These are phyloP conservation scores for Periparus ater DNA, from an alignment of 2,797 vertebrate species.

Conservation along the genomic window DNA sequence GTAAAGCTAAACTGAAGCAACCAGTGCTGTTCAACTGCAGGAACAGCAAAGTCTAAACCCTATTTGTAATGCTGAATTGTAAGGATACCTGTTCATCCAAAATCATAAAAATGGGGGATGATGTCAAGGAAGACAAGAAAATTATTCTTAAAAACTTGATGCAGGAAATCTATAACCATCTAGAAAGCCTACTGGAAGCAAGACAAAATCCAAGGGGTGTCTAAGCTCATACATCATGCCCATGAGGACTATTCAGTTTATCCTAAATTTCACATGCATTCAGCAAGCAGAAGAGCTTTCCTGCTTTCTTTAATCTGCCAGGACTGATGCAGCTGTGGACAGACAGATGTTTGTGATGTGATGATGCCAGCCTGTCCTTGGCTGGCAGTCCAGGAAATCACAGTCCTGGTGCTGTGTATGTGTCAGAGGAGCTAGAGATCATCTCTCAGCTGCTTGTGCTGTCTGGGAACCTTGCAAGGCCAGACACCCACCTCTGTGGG, in stretches of 20 bases:
- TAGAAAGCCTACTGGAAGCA: neutral
- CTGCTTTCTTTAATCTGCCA: neutral
- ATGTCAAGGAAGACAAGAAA: neutral
- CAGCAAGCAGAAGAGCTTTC: neutral
- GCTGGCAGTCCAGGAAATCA: neutral
- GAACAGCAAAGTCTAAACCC: neutral
- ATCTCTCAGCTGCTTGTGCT: neutral
- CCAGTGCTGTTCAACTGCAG: neutral
- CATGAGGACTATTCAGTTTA: neutral
- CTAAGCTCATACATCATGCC: neutral
- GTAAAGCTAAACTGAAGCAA: slow-evolving; percentile 29
- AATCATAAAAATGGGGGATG: neutral
- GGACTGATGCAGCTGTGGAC: neutral
- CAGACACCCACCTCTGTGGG: neutral
- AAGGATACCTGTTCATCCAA: neutral
- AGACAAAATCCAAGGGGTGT: neutral
- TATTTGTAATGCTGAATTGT: neutral
- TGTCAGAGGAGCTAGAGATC: neutral
- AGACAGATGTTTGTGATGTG: neutral
- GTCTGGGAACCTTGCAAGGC: neutral
- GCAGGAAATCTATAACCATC: neutral
- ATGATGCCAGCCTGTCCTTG: fast-evolving
- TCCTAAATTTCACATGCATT: neutral
- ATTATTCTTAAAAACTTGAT: neutral
- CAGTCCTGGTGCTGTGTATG: neutral